phyloP scores from a whole-genome alignment of 2,888 invertebrate species.

The Cerastoderma edule region DNA sequence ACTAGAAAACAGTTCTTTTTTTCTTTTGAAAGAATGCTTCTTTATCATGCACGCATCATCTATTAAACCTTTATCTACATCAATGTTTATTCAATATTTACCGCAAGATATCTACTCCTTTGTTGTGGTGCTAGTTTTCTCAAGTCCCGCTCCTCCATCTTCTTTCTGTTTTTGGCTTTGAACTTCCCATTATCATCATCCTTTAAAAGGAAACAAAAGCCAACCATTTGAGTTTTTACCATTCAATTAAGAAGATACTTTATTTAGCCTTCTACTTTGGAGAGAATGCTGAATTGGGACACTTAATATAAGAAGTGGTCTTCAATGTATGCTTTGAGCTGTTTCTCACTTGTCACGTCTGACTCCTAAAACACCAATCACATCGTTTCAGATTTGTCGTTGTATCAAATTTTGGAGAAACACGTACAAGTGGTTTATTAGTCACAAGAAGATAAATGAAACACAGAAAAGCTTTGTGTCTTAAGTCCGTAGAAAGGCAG shows the following conservation, averaged over 20 bases:
- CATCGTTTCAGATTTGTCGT: neutral
- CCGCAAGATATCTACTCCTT: slow-evolving; percentile 78
- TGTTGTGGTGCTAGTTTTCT: slow-evolving; percentile 74
- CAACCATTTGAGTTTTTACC: no score
- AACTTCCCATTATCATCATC: slow-evolving; percentile 62
- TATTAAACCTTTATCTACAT: no score
- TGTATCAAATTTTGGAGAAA: no score
- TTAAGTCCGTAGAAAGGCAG: no score
- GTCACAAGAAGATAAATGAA: no score
- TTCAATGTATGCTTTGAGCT: neutral
- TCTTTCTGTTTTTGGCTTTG: slow-evolving; percentile 67
- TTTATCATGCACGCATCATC: no score
- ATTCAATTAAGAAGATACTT: neutral
- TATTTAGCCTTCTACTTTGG: neutral
- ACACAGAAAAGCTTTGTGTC: no score
- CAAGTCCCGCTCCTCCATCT: slow-evolving; percentile 65
- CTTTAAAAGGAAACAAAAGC: slow-evolving; percentile 19
- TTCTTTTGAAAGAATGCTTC: no score
- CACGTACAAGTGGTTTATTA: no score
- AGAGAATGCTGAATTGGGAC: neutral
- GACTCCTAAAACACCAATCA: neutral
- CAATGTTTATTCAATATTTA: no score
- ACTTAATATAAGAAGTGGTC: neutral
- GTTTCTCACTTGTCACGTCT: neutral
- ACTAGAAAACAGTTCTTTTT: no score